These are phyloP conservation scores for Tricholaema leucomelas DNA, from an alignment of 2,113 vertebrate genomes.

Conservation along the genomic window DNA sequence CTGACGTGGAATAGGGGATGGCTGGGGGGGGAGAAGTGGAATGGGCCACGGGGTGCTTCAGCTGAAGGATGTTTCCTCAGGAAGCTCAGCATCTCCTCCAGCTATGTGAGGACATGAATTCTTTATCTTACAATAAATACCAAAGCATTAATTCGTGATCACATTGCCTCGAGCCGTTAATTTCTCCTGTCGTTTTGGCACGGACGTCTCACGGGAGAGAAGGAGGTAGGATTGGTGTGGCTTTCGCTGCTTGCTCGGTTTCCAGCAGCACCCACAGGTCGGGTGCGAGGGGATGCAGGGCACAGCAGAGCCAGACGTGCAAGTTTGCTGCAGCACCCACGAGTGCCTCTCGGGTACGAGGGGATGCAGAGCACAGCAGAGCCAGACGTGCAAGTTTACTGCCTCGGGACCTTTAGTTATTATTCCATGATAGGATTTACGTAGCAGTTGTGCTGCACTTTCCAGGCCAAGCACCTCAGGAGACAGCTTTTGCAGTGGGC, in stretches of 20 bases:
- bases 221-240: not conserved
- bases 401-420: no score
- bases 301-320: rapidly evolving
- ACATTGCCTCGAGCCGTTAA: not conserved
- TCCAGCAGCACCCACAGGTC: not conserved
- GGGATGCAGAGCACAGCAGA: rapidly evolving
- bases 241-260: no score
- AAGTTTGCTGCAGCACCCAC: no score
- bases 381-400: rapidly evolving
- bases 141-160: not conserved
- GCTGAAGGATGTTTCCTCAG: not conserved
- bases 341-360: no score
- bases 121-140: not conserved
- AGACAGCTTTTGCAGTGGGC: no score
- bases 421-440: rapidly evolving
- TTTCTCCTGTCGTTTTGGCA: not conserved
- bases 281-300: not conserved
- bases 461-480: not conserved
- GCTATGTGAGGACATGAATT: rapidly evolving
- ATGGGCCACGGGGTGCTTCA: no score
- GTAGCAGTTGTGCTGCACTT: rapidly evolving
- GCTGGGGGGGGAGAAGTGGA: rapidly evolving
- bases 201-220: not conserved
- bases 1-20: no score
- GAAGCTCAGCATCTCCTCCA: rapidly evolving